These are phyloP conservation scores for Acrossocheilus fasciatus DNA, from an alignment of 2,797 vertebrate species.

Conservation along the genomic window DNA sequence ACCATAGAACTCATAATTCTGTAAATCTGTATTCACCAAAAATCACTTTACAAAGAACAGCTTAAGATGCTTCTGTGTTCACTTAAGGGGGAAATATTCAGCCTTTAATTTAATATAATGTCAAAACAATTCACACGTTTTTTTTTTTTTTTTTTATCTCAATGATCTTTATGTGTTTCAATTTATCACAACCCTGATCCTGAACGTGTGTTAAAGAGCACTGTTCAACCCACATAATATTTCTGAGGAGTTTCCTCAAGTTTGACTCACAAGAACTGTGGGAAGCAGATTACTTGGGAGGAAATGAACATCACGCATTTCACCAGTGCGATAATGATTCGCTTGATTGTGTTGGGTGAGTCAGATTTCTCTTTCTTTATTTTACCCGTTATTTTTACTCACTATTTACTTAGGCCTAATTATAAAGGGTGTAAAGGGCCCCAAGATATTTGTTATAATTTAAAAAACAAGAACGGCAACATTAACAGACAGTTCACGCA, in stretches of 20 bases:
- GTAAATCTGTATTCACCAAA: not conserved
- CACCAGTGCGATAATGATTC: not conserved
- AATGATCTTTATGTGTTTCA: not conserved
- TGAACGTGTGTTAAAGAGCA: too few species aligned
- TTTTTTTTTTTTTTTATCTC: not conserved
- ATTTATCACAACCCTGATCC: too few species aligned
- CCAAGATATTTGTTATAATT: too few species aligned
- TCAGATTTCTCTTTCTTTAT: not conserved
- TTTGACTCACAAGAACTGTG: not conserved
- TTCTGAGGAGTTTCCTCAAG: not conserved
- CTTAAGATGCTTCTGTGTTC: not conserved
- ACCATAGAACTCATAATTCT: too few species aligned
- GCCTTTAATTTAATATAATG: not conserved
- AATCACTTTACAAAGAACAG: not conserved
- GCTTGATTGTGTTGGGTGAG: conserved; percentile 8
- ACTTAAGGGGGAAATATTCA: not conserved
- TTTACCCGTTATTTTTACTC: not conserved
- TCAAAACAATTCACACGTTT: not conserved
- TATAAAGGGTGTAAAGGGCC: not conserved
- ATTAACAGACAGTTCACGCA: not conserved
- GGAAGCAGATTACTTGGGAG: not conserved
- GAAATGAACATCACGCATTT: not conserved
- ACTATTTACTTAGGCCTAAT: not conserved
- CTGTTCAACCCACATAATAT: not conserved
- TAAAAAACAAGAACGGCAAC: not conserved